Conservation (phyloP, 2,888 invertebrate species). For the Idaea aversata region DNA sequence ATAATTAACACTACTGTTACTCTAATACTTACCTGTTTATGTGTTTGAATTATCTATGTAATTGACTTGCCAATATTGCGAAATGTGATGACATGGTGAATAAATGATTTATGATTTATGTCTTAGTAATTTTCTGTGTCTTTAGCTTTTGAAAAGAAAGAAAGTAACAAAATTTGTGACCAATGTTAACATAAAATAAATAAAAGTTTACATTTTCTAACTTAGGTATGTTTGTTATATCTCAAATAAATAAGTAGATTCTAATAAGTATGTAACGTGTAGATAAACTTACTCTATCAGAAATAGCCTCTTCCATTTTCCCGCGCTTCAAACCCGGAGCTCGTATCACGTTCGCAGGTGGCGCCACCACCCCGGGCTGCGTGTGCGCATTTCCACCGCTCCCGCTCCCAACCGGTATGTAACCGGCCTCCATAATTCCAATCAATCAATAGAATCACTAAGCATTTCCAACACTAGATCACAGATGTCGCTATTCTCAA, state of each 20-base stretch:
- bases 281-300: slow-evolving; percentile 85
- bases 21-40: no score
- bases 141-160: no score
- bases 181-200: no score
- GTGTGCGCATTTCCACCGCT: slow-evolving; percentile 40
- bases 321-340: slow-evolving; percentile 90
- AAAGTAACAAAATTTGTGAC: no score
- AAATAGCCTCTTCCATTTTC: slow-evolving; percentile 87
- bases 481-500: slow-evolving; percentile 57
- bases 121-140: no score
- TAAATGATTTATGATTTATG: no score
- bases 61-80: no score
- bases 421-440: slow-evolving; percentile 70
- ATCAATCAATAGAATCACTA: slow-evolving; percentile 30
- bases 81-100: no score
- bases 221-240: not conserved
- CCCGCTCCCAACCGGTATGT: slow-evolving; percentile 60
- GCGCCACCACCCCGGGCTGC: slow-evolving; percentile 64
- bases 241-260: not conserved
- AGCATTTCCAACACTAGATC: slow-evolving; percentile 47
- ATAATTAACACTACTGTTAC: no score
- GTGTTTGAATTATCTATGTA: no score
- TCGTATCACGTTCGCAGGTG: slow-evolving; percentile 84
- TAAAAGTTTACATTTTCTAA: not conserved
- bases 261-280: no score